Evolutionary conservation across 2,113 vertebrate genomes (phyloP), one percentile per base, ranked within the genome.

Genomic region (Chloropsis hardwickii): DNA sequence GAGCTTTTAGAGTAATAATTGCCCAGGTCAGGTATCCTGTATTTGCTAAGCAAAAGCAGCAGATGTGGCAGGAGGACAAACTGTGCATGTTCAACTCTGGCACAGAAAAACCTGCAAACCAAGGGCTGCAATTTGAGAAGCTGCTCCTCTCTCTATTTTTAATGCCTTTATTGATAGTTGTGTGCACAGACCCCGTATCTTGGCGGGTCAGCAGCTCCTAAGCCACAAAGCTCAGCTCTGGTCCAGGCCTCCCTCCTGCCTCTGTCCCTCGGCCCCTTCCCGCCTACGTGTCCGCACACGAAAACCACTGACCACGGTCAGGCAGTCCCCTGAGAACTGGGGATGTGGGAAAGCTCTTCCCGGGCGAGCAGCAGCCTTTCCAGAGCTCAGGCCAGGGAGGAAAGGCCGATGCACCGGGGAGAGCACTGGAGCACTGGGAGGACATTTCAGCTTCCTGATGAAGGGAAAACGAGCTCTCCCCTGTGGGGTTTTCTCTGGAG

Each of bases 281-380:
- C 60, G 58, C 95, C 92, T 24, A 71, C 88, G 22, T 67, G 83
- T 60, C 71, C 39, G 0, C 67, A 12, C 54, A 42, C 12, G 67
- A 82, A 72, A 88, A 92, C 62, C 73, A 1, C 90, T 40, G 92
- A 45, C 23, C 90, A 31, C 19, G 79, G 92, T 50, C 93, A 85
- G 92, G 83, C 87, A 0, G 71, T 94, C 92, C 94, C 92, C 93
- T 92, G 88, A 83, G 62, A 31, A 77, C 61, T 61, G 12, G 29
- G 83, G 92, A 94, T 87, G 86, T 97, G 95, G 95, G 94, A 96
- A 97, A 95, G 70, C 93, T 94, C 88, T 94, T 91, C 81, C 88
- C 85, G 37, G 73, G 87, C 0, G 11, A 90, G 44, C 48, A 1
- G 83, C 86, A 74, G 77, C 64, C 76, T 72, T 29, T 24, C 40